Evolutionary conservation across 2,797 vertebrate genomes (phyloP).

Genomic region (Galago senegalensis): DNA sequence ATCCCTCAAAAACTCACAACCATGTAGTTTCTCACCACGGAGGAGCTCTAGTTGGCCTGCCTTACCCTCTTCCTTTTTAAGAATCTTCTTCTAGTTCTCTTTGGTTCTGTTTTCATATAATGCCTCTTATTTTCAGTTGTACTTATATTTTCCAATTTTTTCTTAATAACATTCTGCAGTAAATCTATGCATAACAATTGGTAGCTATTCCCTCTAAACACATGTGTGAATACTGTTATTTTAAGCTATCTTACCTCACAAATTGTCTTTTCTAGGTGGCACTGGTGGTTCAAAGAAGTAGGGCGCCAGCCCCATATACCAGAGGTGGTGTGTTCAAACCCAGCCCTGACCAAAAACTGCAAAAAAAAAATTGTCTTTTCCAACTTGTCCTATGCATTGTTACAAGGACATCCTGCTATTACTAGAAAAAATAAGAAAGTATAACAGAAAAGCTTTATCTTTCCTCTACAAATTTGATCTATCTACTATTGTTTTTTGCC

Average conservation of each 20-base stretch:
- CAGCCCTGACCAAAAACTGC: no score
- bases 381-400: background rate
- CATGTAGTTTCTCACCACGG: no score
- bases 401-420: background rate
- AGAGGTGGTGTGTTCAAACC: no score
- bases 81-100: no score
- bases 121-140: background rate
- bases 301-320: no score
- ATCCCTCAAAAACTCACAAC: no score
- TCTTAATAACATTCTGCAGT: background rate
- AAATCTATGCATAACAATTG: background rate
- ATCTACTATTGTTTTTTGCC: background rate
- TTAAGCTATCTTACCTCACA: background rate
- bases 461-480: background rate
- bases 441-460: background rate
- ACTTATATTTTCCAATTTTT: background rate
- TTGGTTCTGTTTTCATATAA: no score
- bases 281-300: no score
- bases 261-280: background rate
- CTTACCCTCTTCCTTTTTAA: no score
- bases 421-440: background rate
- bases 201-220: background rate
- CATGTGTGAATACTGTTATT: background rate
- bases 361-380: background rate
- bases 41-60: no score